Base-by-base conservation (phyloP, 2,888 invertebrate genomes). In the Trichopria drosophilae region DNA sequence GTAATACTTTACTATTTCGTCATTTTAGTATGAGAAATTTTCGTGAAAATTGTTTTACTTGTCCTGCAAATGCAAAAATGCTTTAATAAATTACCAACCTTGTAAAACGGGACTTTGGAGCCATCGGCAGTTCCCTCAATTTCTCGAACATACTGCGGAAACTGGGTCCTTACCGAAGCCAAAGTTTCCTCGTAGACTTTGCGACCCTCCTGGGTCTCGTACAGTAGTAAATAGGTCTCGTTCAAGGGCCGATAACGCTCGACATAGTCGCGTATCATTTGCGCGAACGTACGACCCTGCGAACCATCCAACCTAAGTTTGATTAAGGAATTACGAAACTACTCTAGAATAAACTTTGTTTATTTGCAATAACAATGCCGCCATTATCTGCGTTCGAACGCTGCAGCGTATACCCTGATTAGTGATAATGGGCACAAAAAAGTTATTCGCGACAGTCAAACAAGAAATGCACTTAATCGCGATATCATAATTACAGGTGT, bases 111-210 rank as follows among this genome's bases (percentile, higher is more conserved):
- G 4, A 93, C 86, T 59, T 84, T 81, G 1, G 92, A 86, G 0
- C 93, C 93, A 68, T 91, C 90, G 6, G 93, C 88, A n/a, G 87
- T 82, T 6, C 93, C 93, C 70, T 88, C 84, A 29, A 93, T 78
- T 76, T 93, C 93, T 53, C 84, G 81, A 2, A 93, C 78, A 67
- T 93, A 93, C 65, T 90, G 88, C 0, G 93, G 92, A 74, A 83
- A 92, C 61, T 85, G 84, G 39, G 79, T 73, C 61, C 82, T 82
- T 59, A 88, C 85, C 55, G 81, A 81, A 3, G 79, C 79, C 34
- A 93, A 77, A 0, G 90, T 90, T 47, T 82, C 84, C 19, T 91
- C 87, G 66, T 90, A 93, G 1, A 85, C 83, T 52, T 78, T 69
- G 67, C 81, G 80, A 40, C 92, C 93, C 59, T 82, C 79, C 6